phyloP scores from a whole-genome alignment of 2,888 invertebrate genomes.

The Limulus polyphemus region DNA sequence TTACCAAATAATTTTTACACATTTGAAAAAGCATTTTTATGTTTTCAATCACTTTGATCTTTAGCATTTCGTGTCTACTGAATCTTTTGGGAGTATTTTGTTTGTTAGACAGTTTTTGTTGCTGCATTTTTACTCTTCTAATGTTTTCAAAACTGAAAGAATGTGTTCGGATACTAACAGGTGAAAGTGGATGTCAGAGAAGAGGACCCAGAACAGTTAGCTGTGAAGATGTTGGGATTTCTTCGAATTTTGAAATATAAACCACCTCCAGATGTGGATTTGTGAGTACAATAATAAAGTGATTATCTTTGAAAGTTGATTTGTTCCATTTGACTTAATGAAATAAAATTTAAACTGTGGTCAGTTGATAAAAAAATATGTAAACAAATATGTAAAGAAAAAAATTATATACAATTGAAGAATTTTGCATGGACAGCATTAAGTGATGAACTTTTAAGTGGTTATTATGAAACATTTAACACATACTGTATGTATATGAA shows the following conservation, averaged over 20 bases:
- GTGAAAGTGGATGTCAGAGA: conserved; percentile 58
- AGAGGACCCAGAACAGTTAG: conserved; percentile 62
- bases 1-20: neutral
- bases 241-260: conserved; percentile 66
- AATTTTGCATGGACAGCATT: neutral
- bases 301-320: neutral
- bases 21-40: neutral
- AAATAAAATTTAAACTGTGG: too few relatives aligned
- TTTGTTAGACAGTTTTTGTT: neutral
- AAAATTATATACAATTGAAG: neutral
- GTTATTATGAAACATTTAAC: too few relatives aligned
- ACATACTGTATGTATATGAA: too few relatives aligned
- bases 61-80: neutral
- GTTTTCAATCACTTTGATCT: neutral
- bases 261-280: conserved; percentile 44
- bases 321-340: too few relatives aligned
- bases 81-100: neutral
- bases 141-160: neutral
- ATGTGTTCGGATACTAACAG: conserved; percentile 27
- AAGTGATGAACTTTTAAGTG: too few relatives aligned
- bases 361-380: too few relatives aligned
- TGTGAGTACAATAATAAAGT: conserved; percentile 34
- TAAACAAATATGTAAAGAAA: too few relatives aligned
- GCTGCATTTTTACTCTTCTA: neutral
- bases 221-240: conserved; percentile 53